Percentiles rank a stretch among this genome's conserved stretches.
These are phyloP conservation scores for Intellagama lesueurii DNA, from an alignment of 2,797 vertebrate species.

Conservation along the genomic window DNA sequence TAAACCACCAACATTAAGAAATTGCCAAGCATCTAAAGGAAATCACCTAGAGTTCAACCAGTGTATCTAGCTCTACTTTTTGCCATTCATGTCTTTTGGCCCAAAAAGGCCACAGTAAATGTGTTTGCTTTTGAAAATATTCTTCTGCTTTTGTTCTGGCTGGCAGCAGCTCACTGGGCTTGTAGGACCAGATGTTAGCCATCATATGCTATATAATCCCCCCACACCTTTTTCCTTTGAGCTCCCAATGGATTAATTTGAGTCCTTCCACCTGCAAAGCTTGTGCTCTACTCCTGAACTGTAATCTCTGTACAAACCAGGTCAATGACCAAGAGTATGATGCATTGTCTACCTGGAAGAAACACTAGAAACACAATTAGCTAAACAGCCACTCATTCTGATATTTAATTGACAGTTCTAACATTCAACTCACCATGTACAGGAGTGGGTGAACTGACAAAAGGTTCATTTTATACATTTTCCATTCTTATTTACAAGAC, in stretches of 20 bases:
- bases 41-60: neutral
- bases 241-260: neutral
- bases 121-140: neutral
- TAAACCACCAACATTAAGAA: neutral
- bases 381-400: neutral
- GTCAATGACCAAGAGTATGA: neutral
- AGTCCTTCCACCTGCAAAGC: neutral
- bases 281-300: neutral
- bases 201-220: neutral
- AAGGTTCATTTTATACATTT: neutral
- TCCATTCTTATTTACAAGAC: neutral
- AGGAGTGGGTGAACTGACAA: accelerated
- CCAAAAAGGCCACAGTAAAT: neutral
- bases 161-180: neutral
- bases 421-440: neutral
- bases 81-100: no score
- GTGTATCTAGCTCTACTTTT: neutral
- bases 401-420: neutral
- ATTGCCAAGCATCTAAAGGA: neutral
- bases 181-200: neutral
- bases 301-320: neutral
- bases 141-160: neutral
- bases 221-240: neutral
- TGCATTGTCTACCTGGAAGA: neutral
- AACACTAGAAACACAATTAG: neutral